Conservation (phyloP, 2,888 invertebrate genomes). For the Cataglyphis livida region DNA sequence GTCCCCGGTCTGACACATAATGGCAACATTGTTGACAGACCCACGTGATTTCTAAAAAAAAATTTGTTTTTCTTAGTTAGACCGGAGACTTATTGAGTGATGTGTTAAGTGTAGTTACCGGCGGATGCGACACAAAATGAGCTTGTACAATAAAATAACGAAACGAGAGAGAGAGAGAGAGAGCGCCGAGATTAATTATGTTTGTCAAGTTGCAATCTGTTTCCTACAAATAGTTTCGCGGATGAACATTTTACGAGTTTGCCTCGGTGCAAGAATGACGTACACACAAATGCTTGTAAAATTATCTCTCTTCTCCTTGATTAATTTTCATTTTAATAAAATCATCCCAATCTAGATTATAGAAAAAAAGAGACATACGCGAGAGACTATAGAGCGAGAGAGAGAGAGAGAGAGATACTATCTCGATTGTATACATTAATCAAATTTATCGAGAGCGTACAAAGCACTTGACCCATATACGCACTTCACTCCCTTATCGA, state of each 20-base stretch:
- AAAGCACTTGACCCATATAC: slow-evolving; percentile 27
- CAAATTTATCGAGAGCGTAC: not conserved
- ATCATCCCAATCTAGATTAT: not conserved
- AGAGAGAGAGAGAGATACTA: not conserved
- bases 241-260: slow-evolving; percentile 24
- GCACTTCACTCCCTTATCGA: slow-evolving; percentile 19
- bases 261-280: not conserved
- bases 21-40: too few relatives aligned
- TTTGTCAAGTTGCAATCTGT: slow-evolving; percentile 24
- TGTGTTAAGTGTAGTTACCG: not conserved
- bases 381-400: not conserved
- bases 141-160: slow-evolving; percentile 12
- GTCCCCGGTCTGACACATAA: too few relatives aligned
- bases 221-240: not conserved
- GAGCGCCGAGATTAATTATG: slow-evolving; percentile 34
- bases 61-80: too few relatives aligned
- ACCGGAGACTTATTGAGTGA: too few relatives aligned
- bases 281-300: not conserved
- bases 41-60: too few relatives aligned
- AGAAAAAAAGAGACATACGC: not conserved
- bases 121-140: not conserved
- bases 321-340: not conserved
- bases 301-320: not conserved
- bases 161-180: not conserved
- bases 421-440: not conserved